Percentiles rank a stretch among this genome's conserved stretches.
These are phyloP conservation scores for Lepilemur ruficaudatus DNA, from an alignment of 2,797 vertebrate genomes.

Conservation along the genomic window DNA sequence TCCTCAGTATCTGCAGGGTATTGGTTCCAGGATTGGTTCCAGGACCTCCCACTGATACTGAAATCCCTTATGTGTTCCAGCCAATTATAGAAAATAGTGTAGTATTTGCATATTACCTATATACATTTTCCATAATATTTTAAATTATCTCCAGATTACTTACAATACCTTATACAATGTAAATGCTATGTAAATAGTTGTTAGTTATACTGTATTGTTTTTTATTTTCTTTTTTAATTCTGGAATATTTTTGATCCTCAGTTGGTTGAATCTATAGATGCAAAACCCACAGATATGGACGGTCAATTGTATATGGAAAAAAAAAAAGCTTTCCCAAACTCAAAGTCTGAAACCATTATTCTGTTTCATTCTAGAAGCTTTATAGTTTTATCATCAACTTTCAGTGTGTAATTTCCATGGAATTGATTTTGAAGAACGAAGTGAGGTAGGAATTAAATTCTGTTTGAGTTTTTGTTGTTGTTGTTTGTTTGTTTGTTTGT, in stretches of 20 bases:
- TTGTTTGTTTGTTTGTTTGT: background rate
- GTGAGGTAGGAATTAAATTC: background rate
- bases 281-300: background rate
- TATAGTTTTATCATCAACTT: background rate
- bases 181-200: background rate
- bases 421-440: background rate
- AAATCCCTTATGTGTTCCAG: background rate
- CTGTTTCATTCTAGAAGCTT: background rate
- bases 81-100: background rate
- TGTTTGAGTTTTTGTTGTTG: background rate
- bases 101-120: background rate
- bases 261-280: background rate
- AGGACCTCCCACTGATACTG: background rate
- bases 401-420: background rate
- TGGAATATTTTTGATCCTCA: background rate
- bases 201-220: background rate
- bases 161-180: background rate
- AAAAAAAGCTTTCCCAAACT: background rate
- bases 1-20: background rate
- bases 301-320: background rate
- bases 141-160: background rate
- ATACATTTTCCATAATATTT: background rate
- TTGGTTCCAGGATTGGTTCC: background rate
- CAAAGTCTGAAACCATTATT: background rate
- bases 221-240: background rate